A percentile compares a stretch with the other conserved stretches of the same genome.
Evolutionary conservation across 2,797 vertebrate genomes (phyloP).

Genomic region (Acanthornis magna): DNA sequence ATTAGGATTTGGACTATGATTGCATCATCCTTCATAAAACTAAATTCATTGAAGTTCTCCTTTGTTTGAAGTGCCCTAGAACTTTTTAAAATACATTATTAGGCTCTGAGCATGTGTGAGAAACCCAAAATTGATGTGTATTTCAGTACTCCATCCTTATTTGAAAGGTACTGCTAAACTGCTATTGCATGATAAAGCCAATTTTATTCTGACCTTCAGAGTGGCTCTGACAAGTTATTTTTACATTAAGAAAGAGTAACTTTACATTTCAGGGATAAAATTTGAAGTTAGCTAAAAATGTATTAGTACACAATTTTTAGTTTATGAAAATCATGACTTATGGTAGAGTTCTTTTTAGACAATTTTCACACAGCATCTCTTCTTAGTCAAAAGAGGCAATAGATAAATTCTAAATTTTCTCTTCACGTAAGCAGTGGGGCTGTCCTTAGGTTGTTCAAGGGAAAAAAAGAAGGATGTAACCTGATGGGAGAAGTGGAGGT

Average conservation of each 20-base stretch:
- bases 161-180: not conserved
- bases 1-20: not conserved
- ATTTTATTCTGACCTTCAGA: not conserved
- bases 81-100: not conserved
- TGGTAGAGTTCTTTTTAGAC: constrained; percentile 29
- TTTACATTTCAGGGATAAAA: not conserved
- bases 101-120: not conserved
- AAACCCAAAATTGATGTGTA: not conserved
- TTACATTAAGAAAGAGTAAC: not conserved
- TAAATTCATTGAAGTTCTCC: not conserved
- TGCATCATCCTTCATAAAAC: not conserved
- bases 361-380: constrained; percentile 15
- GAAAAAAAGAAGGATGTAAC: not conserved
- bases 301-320: not conserved
- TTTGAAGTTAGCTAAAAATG: constrained; percentile 44
- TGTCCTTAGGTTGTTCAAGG: not conserved
- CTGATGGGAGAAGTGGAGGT: not conserved
- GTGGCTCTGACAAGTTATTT: not conserved
- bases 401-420: not conserved
- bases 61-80: not conserved
- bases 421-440: not conserved
- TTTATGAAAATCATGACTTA: constrained; percentile 34
- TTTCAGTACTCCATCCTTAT: not conserved
- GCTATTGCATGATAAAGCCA: not conserved
- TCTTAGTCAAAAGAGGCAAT: not conserved